These are phyloP conservation scores for Papilio protenor DNA, from an alignment of 2,888 invertebrate species.

Conservation along the genomic window DNA sequence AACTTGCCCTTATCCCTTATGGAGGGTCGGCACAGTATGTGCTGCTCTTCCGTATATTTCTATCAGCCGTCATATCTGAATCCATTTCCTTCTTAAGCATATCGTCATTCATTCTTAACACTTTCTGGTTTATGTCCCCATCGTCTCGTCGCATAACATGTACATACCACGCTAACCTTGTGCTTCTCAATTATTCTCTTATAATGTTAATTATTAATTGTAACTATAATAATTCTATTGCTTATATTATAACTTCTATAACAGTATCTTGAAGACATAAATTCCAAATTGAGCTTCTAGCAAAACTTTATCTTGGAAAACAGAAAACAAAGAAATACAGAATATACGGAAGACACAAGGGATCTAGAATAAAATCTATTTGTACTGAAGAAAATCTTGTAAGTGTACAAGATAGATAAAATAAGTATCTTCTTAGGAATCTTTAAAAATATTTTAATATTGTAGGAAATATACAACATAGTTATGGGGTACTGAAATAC, in stretches of 20 bases:
- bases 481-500: background rate
- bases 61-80: too few relatives aligned
- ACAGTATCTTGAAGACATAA: slow-evolving; percentile 1
- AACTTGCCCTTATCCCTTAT: too few relatives aligned
- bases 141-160: too few relatives aligned
- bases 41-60: too few relatives aligned
- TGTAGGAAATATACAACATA: background rate
- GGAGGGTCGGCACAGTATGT: too few relatives aligned
- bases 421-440: background rate
- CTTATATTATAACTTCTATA: background rate
- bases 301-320: slow-evolving; percentile 7
- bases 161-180: too few relatives aligned
- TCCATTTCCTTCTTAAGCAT: too few relatives aligned
- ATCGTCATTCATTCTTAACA: too few relatives aligned
- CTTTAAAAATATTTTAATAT: background rate
- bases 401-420: slow-evolving; percentile 11
- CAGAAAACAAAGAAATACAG: slow-evolving; percentile 20
- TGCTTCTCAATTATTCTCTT: too few relatives aligned
- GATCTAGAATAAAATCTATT: slow-evolving; percentile 25
- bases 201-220: too few relatives aligned
- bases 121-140: too few relatives aligned
- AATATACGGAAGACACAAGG: slow-evolving; percentile 21
- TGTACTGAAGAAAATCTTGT: slow-evolving; percentile 13
- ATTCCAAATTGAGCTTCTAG: slow-evolving; percentile 11
- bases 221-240: background rate